Percentiles rank a stretch among this genome's conserved stretches.
These are phyloP conservation scores for Furcula furcula DNA, from an alignment of 2,888 invertebrate species.

Conservation along the genomic window DNA sequence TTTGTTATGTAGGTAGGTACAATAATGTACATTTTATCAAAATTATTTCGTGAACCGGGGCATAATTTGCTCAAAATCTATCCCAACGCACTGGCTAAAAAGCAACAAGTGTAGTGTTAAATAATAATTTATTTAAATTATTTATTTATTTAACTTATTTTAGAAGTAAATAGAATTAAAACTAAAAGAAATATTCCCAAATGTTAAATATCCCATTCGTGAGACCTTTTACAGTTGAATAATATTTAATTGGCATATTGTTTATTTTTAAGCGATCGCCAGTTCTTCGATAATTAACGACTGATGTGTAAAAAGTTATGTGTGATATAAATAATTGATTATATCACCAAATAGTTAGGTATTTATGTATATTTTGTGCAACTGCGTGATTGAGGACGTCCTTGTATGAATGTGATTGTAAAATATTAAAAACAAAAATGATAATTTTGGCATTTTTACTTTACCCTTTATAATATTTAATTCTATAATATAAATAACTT, in stretches of 20 bases:
- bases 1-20: too few relatives aligned
- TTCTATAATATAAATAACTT: too few relatives aligned
- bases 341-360: constrained; percentile 72
- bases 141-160: constrained; percentile 80
- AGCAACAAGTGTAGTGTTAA: constrained; percentile 54
- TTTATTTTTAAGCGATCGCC: constrained; percentile 58
- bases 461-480: constrained; percentile 14
- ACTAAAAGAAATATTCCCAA: constrained; percentile 35
- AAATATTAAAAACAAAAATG: constrained; percentile 59
- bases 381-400: constrained; percentile 78
- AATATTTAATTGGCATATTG: constrained; percentile 53
- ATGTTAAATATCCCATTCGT: constrained; percentile 26
- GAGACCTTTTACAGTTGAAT: constrained; percentile 26
- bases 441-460: constrained; percentile 22
- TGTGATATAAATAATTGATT: constrained; percentile 73
- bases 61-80: constrained; percentile 40
- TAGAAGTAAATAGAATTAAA: constrained; percentile 64
- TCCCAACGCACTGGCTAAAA: constrained; percentile 51
- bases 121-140: constrained; percentile 75
- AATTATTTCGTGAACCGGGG: constrained; percentile 23
- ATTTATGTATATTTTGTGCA: constrained; percentile 72
- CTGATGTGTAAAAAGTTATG: constrained; percentile 75
- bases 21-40: constrained; percentile 23
- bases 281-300: constrained; percentile 70
- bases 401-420: constrained; percentile 77